A percentile compares a stretch with the other conserved stretches of the same genome.
Evolutionary conservation across 2,888 invertebrate genomes (phyloP).

Genomic region (Hartigia nigra): DNA sequence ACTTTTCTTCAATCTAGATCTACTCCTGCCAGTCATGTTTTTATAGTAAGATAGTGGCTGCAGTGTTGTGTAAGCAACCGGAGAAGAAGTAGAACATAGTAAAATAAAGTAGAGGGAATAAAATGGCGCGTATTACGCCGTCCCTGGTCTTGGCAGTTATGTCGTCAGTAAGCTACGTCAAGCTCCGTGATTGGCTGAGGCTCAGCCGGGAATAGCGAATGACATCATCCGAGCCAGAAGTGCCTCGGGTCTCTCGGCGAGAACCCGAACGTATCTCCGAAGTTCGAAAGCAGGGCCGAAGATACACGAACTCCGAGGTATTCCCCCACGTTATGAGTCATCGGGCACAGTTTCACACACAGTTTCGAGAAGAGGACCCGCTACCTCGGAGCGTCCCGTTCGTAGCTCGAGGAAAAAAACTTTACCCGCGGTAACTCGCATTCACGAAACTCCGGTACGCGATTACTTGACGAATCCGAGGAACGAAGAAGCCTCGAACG

Average conservation of each 20-base stretch:
- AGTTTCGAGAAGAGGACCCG: slow-evolving; percentile 43
- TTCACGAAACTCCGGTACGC: neutral
- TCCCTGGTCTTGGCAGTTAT: neutral
- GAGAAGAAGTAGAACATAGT: neutral
- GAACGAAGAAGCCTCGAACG: slow-evolving; percentile 35
- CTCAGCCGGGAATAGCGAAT: slow-evolving; percentile 31
- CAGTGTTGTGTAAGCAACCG: neutral
- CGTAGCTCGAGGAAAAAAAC: slow-evolving; percentile 11
- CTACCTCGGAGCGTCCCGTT: slow-evolving; percentile 2
- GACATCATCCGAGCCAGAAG: slow-evolving; percentile 35
- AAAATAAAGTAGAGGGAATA: neutral
- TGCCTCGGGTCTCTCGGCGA: slow-evolving; percentile 22
- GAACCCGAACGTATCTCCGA: slow-evolving; percentile 3
- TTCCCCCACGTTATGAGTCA: slow-evolving; percentile 64
- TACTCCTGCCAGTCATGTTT: neutral
- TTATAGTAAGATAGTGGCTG: neutral
- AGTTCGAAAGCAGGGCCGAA: slow-evolving; percentile 18
- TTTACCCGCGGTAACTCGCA: slow-evolving; percentile 2
- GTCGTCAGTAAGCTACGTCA: slow-evolving; percentile 3
- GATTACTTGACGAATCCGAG: neutral
- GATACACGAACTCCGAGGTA: slow-evolving; percentile 49
- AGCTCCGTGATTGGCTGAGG: slow-evolving; percentile 22
- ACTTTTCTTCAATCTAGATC: neutral
- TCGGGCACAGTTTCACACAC: slow-evolving; percentile 53
- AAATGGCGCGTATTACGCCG: neutral